A percentile compares a stretch with the other conserved stretches of the same genome.
Conservation (phyloP, 2,888 invertebrate genomes). For the Anorthoa munda region DNA sequence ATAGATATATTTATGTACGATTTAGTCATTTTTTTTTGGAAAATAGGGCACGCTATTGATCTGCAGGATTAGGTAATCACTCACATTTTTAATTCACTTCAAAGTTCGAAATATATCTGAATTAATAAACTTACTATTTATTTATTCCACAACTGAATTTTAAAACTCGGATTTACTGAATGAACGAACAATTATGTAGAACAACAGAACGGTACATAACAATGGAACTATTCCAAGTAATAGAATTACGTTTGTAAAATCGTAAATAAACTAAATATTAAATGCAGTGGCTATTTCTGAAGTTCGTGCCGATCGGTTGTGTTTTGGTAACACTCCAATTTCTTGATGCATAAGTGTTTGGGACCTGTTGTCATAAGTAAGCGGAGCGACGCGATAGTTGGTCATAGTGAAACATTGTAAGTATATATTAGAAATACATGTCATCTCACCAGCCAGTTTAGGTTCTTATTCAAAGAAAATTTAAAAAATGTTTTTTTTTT, state of each 20-base stretch:
- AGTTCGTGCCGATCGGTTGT: background rate
- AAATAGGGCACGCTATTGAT: background rate
- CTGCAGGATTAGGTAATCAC: too few relatives aligned
- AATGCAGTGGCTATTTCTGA: conserved; percentile 44
- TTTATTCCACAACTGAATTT: too few relatives aligned
- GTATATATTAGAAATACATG: too few relatives aligned
- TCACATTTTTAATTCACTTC: too few relatives aligned
- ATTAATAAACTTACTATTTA: background rate
- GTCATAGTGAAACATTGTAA: background rate
- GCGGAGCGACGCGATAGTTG: too few relatives aligned
- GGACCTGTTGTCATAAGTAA: background rate
- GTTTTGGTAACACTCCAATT: conserved; percentile 50
- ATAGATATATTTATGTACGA: background rate
- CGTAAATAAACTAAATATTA: conserved; percentile 39
- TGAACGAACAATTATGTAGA: background rate
- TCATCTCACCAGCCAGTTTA: too few relatives aligned
- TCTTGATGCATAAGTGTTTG: background rate
- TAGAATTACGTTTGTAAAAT: background rate
- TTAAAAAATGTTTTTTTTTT: too few relatives aligned
- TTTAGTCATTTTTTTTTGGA: background rate
- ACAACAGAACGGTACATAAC: conserved; percentile 2
- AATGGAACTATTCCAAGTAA: conserved; percentile 38
- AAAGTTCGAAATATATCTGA: background rate
- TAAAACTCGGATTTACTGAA: background rate
- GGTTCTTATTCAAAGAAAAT: too few relatives aligned